A percentile compares a stretch with the other conserved stretches of the same genome.
phyloP scores from a whole-genome alignment of 2,797 vertebrate species.

The Lagocephalus sceleratus region DNA sequence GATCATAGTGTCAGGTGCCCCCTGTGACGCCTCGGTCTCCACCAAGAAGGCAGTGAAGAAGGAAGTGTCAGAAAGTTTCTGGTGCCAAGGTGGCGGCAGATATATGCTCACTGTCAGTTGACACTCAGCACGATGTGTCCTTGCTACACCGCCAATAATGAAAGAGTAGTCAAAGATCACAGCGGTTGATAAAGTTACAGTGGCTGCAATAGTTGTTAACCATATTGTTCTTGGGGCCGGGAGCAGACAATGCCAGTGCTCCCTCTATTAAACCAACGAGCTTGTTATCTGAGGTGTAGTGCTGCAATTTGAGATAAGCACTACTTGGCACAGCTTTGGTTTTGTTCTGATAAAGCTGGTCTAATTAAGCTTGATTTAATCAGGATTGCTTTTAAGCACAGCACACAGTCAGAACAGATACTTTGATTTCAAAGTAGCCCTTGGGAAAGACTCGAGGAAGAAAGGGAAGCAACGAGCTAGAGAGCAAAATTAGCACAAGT shows the following conservation, averaged over 20 bases:
- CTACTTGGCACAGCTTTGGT: slow-evolving; percentile 70
- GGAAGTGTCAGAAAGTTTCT: slow-evolving; percentile 74
- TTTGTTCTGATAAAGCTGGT: slow-evolving; percentile 77
- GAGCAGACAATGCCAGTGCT: slow-evolving; percentile 46
- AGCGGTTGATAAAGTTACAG: slow-evolving; percentile 47
- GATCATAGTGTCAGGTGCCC: slow-evolving; percentile 84
- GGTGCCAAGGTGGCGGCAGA: slow-evolving; percentile 65
- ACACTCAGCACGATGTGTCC: slow-evolving; percentile 40
- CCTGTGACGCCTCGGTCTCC: slow-evolving; percentile 76
- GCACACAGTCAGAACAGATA: slow-evolving; percentile 65
- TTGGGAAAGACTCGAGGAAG: slow-evolving; percentile 70
- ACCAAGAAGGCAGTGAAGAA: slow-evolving; percentile 70
- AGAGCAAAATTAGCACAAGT: slow-evolving; percentile 60
- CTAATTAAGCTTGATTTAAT: slow-evolving; percentile 84
- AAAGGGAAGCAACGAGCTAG: slow-evolving; percentile 62
- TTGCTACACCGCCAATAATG: slow-evolving; percentile 56
- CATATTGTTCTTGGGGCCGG: slow-evolving; percentile 52
- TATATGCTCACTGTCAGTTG: slow-evolving; percentile 74
- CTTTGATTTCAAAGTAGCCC: slow-evolving; percentile 77
- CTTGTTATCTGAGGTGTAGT: slow-evolving; percentile 68
- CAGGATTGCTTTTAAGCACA: slow-evolving; percentile 75
- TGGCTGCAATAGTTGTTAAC: slow-evolving; percentile 40
- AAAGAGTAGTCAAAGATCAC: slow-evolving; percentile 46
- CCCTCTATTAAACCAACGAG: slow-evolving; percentile 60
- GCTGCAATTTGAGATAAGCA: slow-evolving; percentile 79